These are phyloP conservation scores for Heliothis virescens DNA, from an alignment of 1,140 invertebrate species.

Conservation along the genomic window DNA sequence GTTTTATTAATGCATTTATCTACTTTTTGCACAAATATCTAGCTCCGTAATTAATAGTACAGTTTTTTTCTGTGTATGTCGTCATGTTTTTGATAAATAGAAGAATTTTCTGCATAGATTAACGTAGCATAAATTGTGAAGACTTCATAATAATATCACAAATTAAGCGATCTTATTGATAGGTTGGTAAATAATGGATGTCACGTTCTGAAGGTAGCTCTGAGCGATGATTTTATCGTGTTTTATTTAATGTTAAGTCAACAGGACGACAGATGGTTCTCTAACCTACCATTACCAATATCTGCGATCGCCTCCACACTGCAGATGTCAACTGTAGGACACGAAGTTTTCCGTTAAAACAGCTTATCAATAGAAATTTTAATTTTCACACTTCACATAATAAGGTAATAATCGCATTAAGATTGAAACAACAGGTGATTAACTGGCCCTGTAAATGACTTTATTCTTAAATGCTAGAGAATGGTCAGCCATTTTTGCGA, in stretches of 20 bases:
- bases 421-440: constrained; percentile 21
- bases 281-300: constrained; percentile 12
- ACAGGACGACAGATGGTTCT: constrained; percentile 25
- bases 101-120: constrained; percentile 9
- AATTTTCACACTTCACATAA: constrained; percentile 35
- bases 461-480: constrained; percentile 19
- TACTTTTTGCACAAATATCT: background rate
- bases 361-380: constrained; percentile 25
- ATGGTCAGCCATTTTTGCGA: background rate
- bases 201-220: background rate
- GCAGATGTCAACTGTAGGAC: constrained; percentile 9
- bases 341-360: background rate
- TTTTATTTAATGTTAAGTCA: constrained; percentile 6
- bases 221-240: constrained; percentile 3
- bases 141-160: constrained; percentile 3
- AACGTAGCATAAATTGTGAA: constrained; percentile 1
- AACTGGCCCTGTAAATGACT: background rate
- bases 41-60: background rate
- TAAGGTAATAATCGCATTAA: constrained; percentile 25
- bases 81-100: background rate
- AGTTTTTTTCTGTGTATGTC: background rate
- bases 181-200: constrained; percentile 27
- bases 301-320: background rate
- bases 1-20: constrained; percentile 26
- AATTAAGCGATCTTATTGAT: constrained; percentile 13